Evolutionary conservation across 2,888 invertebrate species (phyloP).

Genomic region (Diarsia dahlii): DNA sequence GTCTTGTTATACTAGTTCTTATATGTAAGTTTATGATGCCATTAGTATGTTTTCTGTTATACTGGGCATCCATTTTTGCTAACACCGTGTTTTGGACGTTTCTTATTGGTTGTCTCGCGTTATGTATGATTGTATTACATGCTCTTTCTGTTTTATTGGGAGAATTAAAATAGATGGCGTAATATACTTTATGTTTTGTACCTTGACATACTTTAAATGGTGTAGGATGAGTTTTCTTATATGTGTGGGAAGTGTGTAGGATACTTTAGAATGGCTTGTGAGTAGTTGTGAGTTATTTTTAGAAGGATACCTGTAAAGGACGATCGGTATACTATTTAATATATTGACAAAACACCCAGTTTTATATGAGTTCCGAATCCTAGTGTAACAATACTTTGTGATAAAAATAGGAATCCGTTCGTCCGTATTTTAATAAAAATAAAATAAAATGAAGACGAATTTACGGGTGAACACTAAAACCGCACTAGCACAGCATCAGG

Average conservation of each 20-base stretch:
- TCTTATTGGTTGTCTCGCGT: constrained; percentile 67
- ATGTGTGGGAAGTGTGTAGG: neutral
- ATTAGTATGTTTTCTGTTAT: constrained; percentile 85
- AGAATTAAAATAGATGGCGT: constrained; percentile 55
- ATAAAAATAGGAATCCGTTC: too few species aligned
- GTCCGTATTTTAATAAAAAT: too few species aligned
- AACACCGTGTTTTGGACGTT: constrained; percentile 75
- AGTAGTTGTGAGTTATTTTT: constrained; percentile 4
- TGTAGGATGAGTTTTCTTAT: too few species aligned
- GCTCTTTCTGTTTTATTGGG: constrained; percentile 58
- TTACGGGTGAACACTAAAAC: too few species aligned
- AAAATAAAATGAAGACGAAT: too few species aligned
- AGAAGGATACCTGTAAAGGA: neutral
- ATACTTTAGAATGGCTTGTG: neutral
- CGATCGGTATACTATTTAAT: too few species aligned
- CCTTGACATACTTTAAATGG: constrained; percentile 25
- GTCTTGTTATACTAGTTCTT: constrained; percentile 72
- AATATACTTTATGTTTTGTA: constrained; percentile 45
- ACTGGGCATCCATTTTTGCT: constrained; percentile 79
- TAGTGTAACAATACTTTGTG: too few species aligned
- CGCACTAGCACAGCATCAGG: too few species aligned
- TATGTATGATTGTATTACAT: constrained; percentile 60
- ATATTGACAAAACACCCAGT: too few species aligned
- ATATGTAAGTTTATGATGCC: constrained; percentile 80
- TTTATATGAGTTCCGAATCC: too few species aligned